Conservation (phyloP, 1,140 invertebrate genomes). For the Tetranychus cinnabarinus region DNA sequence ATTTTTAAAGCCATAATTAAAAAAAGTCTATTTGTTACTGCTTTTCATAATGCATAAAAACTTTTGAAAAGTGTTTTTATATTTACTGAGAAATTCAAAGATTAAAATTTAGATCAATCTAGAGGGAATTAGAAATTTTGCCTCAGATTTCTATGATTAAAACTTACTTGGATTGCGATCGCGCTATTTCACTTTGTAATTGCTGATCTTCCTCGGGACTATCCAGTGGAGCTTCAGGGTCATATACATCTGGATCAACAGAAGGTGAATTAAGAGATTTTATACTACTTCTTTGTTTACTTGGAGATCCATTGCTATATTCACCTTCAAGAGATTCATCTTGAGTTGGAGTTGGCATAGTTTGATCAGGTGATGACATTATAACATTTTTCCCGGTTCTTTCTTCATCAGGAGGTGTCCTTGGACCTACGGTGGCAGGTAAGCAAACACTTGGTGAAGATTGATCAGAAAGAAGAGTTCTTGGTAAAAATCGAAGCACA, state of each 20-base stretch:
- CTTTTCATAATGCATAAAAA: too few relatives aligned
- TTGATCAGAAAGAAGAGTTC: neutral
- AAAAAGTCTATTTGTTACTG: too few relatives aligned
- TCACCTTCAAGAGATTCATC: slow-evolving; percentile 5
- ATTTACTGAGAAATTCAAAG: too few relatives aligned
- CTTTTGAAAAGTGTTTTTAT: too few relatives aligned
- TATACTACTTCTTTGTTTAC: neutral
- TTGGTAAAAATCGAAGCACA: too few relatives aligned
- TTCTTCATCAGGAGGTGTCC: neutral
- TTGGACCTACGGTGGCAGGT: neutral
- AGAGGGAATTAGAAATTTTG: neutral
- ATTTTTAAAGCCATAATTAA: too few relatives aligned
- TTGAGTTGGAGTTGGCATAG: slow-evolving; percentile 9
- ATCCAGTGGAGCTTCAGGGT: slow-evolving; percentile 26
- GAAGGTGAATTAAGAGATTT: neutral
- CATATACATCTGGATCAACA: slow-evolving; percentile 5
- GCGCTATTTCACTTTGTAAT: neutral
- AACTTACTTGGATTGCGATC: neutral
- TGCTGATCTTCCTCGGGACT: neutral
- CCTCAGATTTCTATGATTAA: too few relatives aligned
- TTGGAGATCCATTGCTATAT: neutral
- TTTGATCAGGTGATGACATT: neutral
- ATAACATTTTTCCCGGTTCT: neutral
- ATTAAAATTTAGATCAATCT: too few relatives aligned
- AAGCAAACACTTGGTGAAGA: neutral